Evolutionary conservation across 2,888 invertebrate genomes (phyloP).

Genomic region (Argyra leucocephala): DNA sequence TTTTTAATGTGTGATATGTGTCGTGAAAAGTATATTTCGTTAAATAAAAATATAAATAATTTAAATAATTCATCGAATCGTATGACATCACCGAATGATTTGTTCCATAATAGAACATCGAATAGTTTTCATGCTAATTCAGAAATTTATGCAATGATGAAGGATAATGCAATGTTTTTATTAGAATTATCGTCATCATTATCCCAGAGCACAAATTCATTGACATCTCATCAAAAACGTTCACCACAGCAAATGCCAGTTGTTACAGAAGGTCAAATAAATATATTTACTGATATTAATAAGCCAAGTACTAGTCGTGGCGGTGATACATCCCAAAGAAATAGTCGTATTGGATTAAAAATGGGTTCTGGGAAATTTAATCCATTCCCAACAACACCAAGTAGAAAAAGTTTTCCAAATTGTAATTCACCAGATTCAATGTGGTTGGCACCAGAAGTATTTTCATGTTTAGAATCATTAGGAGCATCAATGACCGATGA

Average conservation of each 20-base stretch:
- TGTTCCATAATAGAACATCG: constrained; percentile 40
- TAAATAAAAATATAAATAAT: constrained; percentile 39
- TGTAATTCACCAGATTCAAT: constrained; percentile 38
- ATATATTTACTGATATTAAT: constrained; percentile 35
- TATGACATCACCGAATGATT: constrained; percentile 38
- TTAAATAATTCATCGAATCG: constrained; percentile 37
- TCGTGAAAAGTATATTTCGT: constrained; percentile 55
- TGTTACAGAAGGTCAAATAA: constrained; percentile 40
- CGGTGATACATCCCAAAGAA: constrained; percentile 32
- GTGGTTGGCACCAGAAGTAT: constrained; percentile 42
- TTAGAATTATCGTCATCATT: constrained; percentile 73
- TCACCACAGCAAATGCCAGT: constrained; percentile 42
- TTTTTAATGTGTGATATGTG: constrained; percentile 89
- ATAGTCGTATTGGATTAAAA: constrained; percentile 36
- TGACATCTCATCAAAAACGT: constrained; percentile 28
- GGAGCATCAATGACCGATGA: constrained; percentile 39
- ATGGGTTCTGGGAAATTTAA: constrained; percentile 27
- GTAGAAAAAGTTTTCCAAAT: constrained; percentile 36
- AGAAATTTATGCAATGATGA: constrained; percentile 56
- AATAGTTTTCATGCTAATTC: constrained; percentile 38
- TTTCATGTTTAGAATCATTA: constrained; percentile 41
- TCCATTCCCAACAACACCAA: constrained; percentile 29
- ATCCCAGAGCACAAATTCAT: constrained; percentile 26
- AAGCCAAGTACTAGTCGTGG: constrained; percentile 42
- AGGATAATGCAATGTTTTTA: constrained; percentile 88